Base-by-base conservation (phyloP, 2,888 invertebrate species). In the Drosophila siamana region DNA sequence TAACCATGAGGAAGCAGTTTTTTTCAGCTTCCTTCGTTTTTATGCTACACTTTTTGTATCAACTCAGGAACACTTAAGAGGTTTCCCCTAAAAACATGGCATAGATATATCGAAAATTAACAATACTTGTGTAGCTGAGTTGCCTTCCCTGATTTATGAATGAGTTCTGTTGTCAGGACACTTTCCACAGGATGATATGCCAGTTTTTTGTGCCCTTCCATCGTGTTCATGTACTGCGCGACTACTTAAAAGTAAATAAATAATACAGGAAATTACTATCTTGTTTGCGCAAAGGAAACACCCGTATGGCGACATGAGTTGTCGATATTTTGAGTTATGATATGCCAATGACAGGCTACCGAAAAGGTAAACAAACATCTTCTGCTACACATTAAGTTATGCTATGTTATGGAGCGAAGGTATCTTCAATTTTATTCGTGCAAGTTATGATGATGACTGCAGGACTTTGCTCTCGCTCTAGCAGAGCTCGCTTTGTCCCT, bases 181-280 rank as follows among this genome's bases (percentile, higher is more conserved):
- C 62, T 50, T 80, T 56, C 68, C 22, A 41, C 63, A 63, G 52
- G 68, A 75, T 86, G 81, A 80, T 67, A 59, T 51, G 70, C 40
- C 51, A 68, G 56, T 64, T 86, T 57, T 43, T 9, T 28, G 9
- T 30, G n/a, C 8, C 11, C 74, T 56, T 22, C 2, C n/a, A 44
- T 9, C 30, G 30, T 11, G 9, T 11, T 30, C 41, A 72, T 63
- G n/a, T 52, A 16, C 30, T 48, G 40, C 69, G 60, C 69, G 60
- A 81, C 67, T 81, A 81, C 86, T 82, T 79, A 85, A 87, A 85
- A 85, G 74, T 64, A 80, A 82, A 85, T 85, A 79, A 85, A 79
- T 87, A 79, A 70, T 57, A 60, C 59, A 69, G 74, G 71, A 80
- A 85, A 85, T 70, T 77, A 71, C 60, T 57, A 44, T 56, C 55